Percentiles rank a stretch among this genome's conserved stretches.
Evolutionary conservation across 2,888 invertebrate species (phyloP).

Genomic region (Beris chalybata): DNA sequence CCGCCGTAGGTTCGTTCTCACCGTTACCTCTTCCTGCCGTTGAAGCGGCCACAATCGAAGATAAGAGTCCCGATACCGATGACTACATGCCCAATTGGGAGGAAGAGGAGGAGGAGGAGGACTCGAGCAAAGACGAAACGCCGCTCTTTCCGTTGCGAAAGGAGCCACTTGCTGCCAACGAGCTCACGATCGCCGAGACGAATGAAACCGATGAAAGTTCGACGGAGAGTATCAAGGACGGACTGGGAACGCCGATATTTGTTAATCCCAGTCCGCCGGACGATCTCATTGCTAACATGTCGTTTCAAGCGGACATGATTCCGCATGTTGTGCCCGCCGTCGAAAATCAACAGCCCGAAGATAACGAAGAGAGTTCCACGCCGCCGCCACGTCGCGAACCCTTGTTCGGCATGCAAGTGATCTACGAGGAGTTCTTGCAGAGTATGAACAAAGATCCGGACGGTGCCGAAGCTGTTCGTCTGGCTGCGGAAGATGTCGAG

Average conservation of each 20-base stretch:
- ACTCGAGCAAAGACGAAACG: slow-evolving; percentile 3
- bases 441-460: slow-evolving; percentile 48
- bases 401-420: slow-evolving; percentile 49
- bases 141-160: too few relatives aligned
- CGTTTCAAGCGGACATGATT: not conserved
- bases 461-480: not conserved
- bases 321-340: not conserved
- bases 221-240: slow-evolving; percentile 34
- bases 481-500: not conserved
- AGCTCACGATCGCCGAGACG: not conserved
- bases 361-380: not conserved
- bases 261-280: slow-evolving; percentile 47
- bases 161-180: too few relatives aligned
- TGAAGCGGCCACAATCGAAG: not conserved
- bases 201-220: not conserved
- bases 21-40: not conserved
- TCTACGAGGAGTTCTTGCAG: slow-evolving; percentile 54
- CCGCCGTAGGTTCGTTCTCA: not conserved
- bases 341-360: slow-evolving; percentile 1
- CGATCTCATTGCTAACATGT: slow-evolving; percentile 1
- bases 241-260: slow-evolving; percentile 44
- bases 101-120: slow-evolving; percentile 46
- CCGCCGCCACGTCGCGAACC: slow-evolving; percentile 13
- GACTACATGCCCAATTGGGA: slow-evolving; percentile 56
- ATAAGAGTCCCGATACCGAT: slow-evolving; percentile 54